These are phyloP conservation scores for Pandemis corylana DNA, from an alignment of 2,888 invertebrate species.

Conservation along the genomic window DNA sequence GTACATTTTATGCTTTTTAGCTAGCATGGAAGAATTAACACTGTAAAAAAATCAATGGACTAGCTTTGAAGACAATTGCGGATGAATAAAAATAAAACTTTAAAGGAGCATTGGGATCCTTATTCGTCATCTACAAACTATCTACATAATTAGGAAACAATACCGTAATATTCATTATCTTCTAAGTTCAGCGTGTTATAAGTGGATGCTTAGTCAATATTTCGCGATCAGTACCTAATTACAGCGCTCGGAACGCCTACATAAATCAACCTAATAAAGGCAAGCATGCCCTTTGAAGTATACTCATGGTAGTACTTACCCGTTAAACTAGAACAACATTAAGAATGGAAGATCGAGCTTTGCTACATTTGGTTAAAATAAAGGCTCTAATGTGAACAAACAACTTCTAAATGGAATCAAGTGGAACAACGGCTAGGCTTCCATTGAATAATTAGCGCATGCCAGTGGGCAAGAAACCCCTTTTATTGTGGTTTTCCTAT, in stretches of 20 bases:
- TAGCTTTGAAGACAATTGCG: too few relatives aligned
- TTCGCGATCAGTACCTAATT: not conserved
- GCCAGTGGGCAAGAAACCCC: not conserved
- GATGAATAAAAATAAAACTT: too few relatives aligned
- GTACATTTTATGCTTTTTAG: too few relatives aligned
- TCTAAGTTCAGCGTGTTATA: not conserved
- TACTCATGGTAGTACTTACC: not conserved
- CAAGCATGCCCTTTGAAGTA: conserved; percentile 1
- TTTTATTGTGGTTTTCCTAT: not conserved
- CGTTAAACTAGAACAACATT: conserved; percentile 21
- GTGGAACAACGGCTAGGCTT: conserved; percentile 56
- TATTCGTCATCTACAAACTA: too few relatives aligned
- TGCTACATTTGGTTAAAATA: conserved; percentile 48
- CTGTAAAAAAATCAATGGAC: too few relatives aligned
- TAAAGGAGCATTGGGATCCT: too few relatives aligned
- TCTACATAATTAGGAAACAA: not conserved
- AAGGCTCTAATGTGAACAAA: conserved; percentile 50
- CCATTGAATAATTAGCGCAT: conserved; percentile 60
- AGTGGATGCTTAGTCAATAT: not conserved
- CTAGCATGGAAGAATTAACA: too few relatives aligned
- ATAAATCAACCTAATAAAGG: not conserved
- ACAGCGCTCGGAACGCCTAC: not conserved
- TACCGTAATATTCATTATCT: not conserved
- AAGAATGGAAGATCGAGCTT: conserved; percentile 46
- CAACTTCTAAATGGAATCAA: conserved; percentile 51